Base-by-base conservation (phyloP, 1,140 invertebrate genomes). In the Tribolium castaneum region DNA sequence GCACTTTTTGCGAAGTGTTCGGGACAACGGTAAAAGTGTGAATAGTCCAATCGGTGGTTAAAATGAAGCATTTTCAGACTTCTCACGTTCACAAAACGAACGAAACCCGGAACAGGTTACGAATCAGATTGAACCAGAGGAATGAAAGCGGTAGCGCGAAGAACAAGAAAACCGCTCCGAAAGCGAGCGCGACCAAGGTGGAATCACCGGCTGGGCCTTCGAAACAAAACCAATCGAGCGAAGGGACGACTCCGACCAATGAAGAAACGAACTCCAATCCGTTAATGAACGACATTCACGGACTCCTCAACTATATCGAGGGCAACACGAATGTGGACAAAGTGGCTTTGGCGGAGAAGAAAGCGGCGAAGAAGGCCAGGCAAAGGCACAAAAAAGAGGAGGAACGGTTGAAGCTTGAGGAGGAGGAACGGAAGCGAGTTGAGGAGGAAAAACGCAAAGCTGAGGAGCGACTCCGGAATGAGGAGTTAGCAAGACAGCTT, bases 91-190 rank as follows among this genome's bases (percentile, higher is more conserved):
- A 82, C 16, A 83, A 83, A 77, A 86, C 85, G 34, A 88, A 86
- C 30, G 88, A 89, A 80, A 87, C 87, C 0, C 85, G 88, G 7
- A 87, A 88, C 81, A 84, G 88, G 22, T 79, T 89, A 50, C 85
- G 88, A 56, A 88, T 86, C 71, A 87, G 88, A 72, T 80, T 88
- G 13, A 84, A 86, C 39, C 87, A 88, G 75, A 80, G 81, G 16
- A 83, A 81, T 19, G 80, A 81, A 78, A 84, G 76, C 56, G 73
- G 70, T 34, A 76, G 73, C 12, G 10, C 0, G 3, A 66, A 66
- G 35, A 66, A 35, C 10, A 6, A 3, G 2, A n/a, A 16, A n/a
- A 39, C 80, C 7, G 35, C 4, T 6, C 7, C 9, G n/a, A 39
- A 80, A 77, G 13, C 78, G 78, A 19, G 78, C 14, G 0, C 77